Base-by-base conservation (phyloP, 2,797 vertebrate genomes). In the Typhlichthys subterraneus region DNA sequence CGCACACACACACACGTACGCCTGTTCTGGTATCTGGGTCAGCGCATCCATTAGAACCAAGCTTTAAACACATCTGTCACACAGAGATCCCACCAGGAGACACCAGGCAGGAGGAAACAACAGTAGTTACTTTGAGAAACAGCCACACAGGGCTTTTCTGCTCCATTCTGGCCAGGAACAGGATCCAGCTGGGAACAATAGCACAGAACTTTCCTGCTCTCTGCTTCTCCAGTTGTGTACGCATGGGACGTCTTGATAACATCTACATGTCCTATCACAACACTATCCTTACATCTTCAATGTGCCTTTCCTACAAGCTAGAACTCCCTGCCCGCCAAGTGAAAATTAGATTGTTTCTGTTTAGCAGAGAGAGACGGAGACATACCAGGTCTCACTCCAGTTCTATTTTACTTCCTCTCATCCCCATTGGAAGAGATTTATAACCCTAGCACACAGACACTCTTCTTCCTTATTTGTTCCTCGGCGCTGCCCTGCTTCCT, bases 391-490 rank as follows among this genome's bases (percentile, higher is more conserved):
- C 51, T 12, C 51, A 19, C 51, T 23, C 10, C 2, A 2, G 9
- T 48, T n/a, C n/a, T 48, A 48, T 4, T 48, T 12, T 52, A 14
- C 9, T 17, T 19, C 15, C 10, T 6, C 11, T 12, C 3, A 11
- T 53, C 51, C 19, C 17, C 10, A 17, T 29, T 19, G 9, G 4
- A 48, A 11, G 51, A 12, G 17, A 53, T 56, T 56, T 42, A 56
- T 14, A 56, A 53, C 42, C 31, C 10, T 9, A 42, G 33, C 57
- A 15, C 64, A 15, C 64, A 55, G 53, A 14, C 61, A 73, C 49
- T 49, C 55, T 42, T 72, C 63, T 77, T 77, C 74, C 74, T 75
- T 75, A 74, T 79, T 75, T 77, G 75, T 74, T 77, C 66, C 31
- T 69, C 59, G 69, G 13, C 47, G 58, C 59, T 53, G 33, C 17